phyloP scores from a whole-genome alignment of 2,888 invertebrate genomes.

The Chelonus formosanus region DNA sequence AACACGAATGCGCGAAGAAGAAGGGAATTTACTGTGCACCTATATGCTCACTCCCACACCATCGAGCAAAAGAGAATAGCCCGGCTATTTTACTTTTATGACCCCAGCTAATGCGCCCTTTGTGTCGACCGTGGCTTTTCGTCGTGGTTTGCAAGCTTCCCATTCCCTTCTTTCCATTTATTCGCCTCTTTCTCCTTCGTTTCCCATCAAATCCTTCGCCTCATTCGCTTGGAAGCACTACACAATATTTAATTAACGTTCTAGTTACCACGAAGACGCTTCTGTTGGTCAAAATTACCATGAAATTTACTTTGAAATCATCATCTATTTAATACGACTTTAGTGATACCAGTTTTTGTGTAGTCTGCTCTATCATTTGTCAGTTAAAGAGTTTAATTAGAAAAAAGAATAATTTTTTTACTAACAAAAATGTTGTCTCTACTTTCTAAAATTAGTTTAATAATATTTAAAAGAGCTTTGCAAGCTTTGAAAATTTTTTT shows the following conservation, averaged over 20 bases:
- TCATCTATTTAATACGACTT: too few relatives aligned
- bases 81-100: slow-evolving; percentile 56
- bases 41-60: slow-evolving; percentile 22
- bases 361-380: too few relatives aligned
- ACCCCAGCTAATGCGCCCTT: slow-evolving; percentile 57
- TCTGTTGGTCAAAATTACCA: not conserved
- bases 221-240: slow-evolving; percentile 14
- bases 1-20: slow-evolving; percentile 26
- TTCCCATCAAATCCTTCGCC: slow-evolving; percentile 21
- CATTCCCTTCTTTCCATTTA: slow-evolving; percentile 18
- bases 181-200: slow-evolving; percentile 7
- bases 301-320: too few relatives aligned
- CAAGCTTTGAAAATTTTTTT: too few relatives aligned
- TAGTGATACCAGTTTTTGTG: too few relatives aligned
- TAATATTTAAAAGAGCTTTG: too few relatives aligned
- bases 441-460: too few relatives aligned
- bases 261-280: slow-evolving; percentile 14
- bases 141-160: slow-evolving; percentile 49
- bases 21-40: slow-evolving; percentile 17
- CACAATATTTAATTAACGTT: slow-evolving; percentile 35
- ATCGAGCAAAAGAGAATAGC: slow-evolving; percentile 35
- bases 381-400: not conserved
- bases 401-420: too few relatives aligned
- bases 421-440: too few relatives aligned
- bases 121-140: slow-evolving; percentile 55